Base-by-base conservation (phyloP, 1,140 invertebrate genomes). In the Chironomus tepperi region DNA sequence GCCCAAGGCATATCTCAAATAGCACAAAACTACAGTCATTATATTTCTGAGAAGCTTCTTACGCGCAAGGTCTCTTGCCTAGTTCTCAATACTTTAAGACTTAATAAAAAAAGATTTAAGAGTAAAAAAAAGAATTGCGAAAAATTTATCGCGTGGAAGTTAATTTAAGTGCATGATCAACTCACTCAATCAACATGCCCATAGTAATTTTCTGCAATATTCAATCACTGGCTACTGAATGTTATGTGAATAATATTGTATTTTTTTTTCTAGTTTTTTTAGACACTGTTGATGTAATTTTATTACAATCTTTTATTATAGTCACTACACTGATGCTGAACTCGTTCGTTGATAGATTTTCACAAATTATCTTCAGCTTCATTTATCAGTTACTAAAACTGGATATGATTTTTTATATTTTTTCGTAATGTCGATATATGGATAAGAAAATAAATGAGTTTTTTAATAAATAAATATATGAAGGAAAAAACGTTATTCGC, bases 141-240 rank as follows among this genome's bases (percentile, higher is more conserved):
- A 34, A 34, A 34, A 34, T 34, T 5, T 2, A 34, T 34, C 1
- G 24, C 24, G 24, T 34, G 24, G 24, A 12, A 57, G 47, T 57
- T 7, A 57, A n/a, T 57, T 57, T 57, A 57, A n/a, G 47, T 57
- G 47, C 7, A 57, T 12, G n/a, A n/a, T 70, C 65, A 70, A 70
- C 65, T 70, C 19, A 70, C 65, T 70, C 65, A 70, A 70, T 70
- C 65, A 70, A 70, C 65, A 70, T 70, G 16, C 65, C 65, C 65
- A 70, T 70, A 70, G 65, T 70, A 19, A 70, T 21, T 18, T 70
- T 70, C 47, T 57, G 47, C 47, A 57, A 57, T 57, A n/a, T 57
- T 57, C 47, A 57, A 57, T 57, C 9, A 57, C 47, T 57, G 47
- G 47, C 47, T 70, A 70, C 19, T 70, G 16, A 19, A 70, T 70